Evolutionary conservation across 2,888 invertebrate species (phyloP).

Genomic region (Scaptomyza polygonia): DNA sequence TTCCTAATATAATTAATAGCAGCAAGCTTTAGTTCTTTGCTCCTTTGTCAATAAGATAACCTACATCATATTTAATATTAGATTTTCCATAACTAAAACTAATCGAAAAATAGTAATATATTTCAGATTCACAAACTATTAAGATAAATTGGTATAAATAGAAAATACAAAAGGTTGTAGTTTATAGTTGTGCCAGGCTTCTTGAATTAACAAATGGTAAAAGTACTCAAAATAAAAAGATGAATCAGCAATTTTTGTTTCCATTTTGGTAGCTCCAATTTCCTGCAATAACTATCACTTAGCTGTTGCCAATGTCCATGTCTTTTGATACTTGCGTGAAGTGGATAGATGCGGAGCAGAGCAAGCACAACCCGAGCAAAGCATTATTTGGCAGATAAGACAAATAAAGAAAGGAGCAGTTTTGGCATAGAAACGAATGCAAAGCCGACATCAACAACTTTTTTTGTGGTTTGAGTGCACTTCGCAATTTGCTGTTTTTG

Average conservation of each 20-base stretch:
- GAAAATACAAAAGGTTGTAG: not conserved
- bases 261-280: constrained; percentile 16
- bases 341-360: constrained; percentile 13
- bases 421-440: constrained; percentile 27
- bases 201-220: constrained; percentile 4
- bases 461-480: constrained; percentile 69
- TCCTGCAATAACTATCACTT: constrained; percentile 31
- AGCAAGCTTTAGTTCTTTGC: no score
- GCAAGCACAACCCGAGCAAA: constrained; percentile 12
- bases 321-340: not conserved
- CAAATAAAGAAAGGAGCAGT: constrained; percentile 43
- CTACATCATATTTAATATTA: not conserved
- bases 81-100: not conserved
- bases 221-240: constrained; percentile 6
- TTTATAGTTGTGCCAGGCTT: not conserved
- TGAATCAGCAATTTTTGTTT: constrained; percentile 41
- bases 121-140: not conserved
- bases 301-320: constrained; percentile 16
- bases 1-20: no score
- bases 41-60: no score
- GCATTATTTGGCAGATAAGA: constrained; percentile 59
- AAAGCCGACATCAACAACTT: constrained; percentile 69
- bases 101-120: not conserved
- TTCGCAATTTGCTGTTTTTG: constrained; percentile 40
- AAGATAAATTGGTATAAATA: not conserved